Evolutionary conservation across 2,113 vertebrate genomes (phyloP).

Genomic region (Atlantisia rogersi): DNA sequence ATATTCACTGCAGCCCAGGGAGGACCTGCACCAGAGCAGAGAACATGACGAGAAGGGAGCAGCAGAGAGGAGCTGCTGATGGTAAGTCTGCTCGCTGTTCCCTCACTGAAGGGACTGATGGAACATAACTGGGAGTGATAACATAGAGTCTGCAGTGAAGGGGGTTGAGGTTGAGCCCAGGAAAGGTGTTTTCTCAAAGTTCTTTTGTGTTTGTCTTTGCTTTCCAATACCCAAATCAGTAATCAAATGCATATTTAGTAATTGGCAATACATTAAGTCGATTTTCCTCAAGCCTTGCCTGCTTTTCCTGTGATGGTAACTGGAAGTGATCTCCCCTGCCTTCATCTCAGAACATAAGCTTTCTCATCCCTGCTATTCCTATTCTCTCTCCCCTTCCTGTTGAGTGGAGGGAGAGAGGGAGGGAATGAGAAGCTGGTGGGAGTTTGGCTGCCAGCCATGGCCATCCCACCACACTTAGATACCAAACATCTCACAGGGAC

Average conservation of each 20-base stretch:
- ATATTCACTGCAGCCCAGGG: neutral
- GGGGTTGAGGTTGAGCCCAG: neutral
- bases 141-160: neutral
- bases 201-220: neutral
- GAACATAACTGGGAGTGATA: accelerated
- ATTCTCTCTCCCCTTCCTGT: neutral
- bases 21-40: accelerated
- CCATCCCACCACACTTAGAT: neutral
- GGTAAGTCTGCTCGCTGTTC: accelerated
- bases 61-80: neutral
- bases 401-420: neutral
- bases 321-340: neutral
- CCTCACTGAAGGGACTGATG: neutral
- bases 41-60: neutral
- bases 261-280: neutral
- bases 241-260: neutral
- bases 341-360: neutral
- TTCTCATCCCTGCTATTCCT: neutral
- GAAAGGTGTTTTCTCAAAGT: neutral
- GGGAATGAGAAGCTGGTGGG: accelerated
- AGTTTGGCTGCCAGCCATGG: neutral
- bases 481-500: neutral
- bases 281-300: neutral
- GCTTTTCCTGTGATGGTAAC: neutral
- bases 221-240: neutral